Evolutionary conservation across 2,113 vertebrate genomes (phyloP), one percentile per base, ranked within the genome.

Genomic region (Tychaedon coryphoeus): DNA sequence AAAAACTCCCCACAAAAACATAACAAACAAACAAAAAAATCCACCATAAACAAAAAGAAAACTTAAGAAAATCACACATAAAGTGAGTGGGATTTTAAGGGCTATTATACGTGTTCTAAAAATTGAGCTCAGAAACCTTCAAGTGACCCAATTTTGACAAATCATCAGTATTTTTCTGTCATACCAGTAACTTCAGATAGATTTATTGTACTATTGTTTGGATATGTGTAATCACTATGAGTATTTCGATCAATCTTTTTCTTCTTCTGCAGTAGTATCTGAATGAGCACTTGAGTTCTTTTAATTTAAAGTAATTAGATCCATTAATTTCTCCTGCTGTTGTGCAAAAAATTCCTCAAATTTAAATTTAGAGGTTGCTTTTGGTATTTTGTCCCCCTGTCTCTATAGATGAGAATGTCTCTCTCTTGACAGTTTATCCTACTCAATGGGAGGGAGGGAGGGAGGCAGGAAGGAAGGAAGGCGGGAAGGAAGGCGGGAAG

Each of bases 31-130:
- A 45, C 29, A 13, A 10, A 47, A 38, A 58, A 48, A 8, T 14
- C 12, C 12, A 53, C 17, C 6, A 38, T 9, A 29, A 51, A 14
- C 25, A 45, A 45, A n/a, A 61, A 10, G 24, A 31, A 29, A 65
- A 1, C 12, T 33, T 19, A 3, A 50, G 71, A 85, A 38, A 2
- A 1, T 4, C 22, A 6, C 8, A 51, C 2, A 34, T 5, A 66
- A 80, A 60, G 10, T 11, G 19, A 36, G 2, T 40, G 12, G 22
- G 25, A 84, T 72, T 85, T 72, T 61, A 78, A 77, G 6, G 10
- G 20, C 8, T 53, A 53, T 61, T 48, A 56, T 8, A 29, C 8
- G 22, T 40, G 8, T 45, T 45, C 20, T 10, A 75, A 20, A 17
- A 3, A 33, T 12, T 18, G 28, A 74, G 43, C 23, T 88, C 65